Base-by-base conservation (phyloP, 2,888 invertebrate species). In the Trileptium ribeirensis region DNA sequence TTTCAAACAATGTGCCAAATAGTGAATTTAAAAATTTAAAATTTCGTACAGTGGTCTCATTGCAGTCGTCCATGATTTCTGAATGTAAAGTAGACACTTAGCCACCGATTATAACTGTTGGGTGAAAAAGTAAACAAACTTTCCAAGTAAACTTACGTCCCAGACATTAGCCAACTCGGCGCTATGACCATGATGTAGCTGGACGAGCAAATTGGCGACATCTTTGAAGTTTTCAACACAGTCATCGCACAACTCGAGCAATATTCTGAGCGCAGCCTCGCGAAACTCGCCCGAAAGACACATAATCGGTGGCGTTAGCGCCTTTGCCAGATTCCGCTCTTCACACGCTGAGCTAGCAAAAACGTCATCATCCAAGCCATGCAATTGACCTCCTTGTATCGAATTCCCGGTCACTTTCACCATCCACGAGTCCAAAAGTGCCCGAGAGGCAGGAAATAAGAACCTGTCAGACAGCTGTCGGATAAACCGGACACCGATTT, bases 381-480 rank as follows among this genome's bases (percentile, higher is more conserved):
- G 15, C 33, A 67, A 15, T 34, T 29, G 15, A 33, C 40, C 29
- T 33, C 79, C 24, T n/a, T n/a, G n/a, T n/a, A n/a, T n/a, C n/a
- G n/a, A n/a, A 67, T 36, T 78, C 33, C 64, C 39, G 36, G 37
- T 1, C 64, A 38, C 79, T 33, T 19, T 1, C 37, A 38, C 33
- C 33, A 75, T 34, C 24, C 74, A 1, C 2, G 84, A 85, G 34
- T 85, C 83, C 33, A 82, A 83, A 70, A 89, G 89, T 34, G 89
- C 84, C 78, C 89, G 88, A 38, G 90, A 89, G 8, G 90, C 90
- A 34, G 90, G 90, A 84, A 90, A 91, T 82, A 90, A 86, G 86
- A 90, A 90, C 82, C 89, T 88, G 84, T 88, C 86, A 19, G 90
- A 86, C 40, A 90, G 85, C 79, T 80, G 79, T 1, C n/a, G 8